Percentiles rank a stretch among this genome's conserved stretches.
phyloP scores from a whole-genome alignment of 2,888 invertebrate genomes.

The Lutraria lutraria region DNA sequence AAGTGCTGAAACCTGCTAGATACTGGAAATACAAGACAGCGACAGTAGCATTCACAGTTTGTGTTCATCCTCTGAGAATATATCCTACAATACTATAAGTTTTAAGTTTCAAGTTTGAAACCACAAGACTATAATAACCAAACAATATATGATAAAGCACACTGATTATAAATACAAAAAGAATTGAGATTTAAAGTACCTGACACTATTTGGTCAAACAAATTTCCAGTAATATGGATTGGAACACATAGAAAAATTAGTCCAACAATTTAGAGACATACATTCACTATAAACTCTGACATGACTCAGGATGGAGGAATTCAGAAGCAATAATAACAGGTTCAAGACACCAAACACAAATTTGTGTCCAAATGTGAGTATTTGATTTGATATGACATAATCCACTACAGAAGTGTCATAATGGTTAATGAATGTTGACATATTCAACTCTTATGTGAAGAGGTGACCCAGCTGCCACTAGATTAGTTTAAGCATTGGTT shows the following conservation, averaged over 20 bases:
- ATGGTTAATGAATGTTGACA: conserved; percentile 20
- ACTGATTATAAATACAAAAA: not conserved
- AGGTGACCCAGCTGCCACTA: conserved; percentile 23
- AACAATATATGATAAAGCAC: not conserved
- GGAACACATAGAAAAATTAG: not conserved
- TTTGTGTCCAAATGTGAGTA: not conserved
- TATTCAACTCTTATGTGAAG: conserved; percentile 28
- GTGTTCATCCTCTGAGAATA: too few relatives aligned
- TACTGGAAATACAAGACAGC: too few relatives aligned
- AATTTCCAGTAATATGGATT: not conserved
- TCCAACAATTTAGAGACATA: not conserved
- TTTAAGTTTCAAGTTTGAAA: too few relatives aligned
- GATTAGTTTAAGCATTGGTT: conserved; percentile 30
- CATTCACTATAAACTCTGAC: not conserved
- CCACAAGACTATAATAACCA: not conserved
- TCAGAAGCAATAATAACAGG: conserved; percentile 6
- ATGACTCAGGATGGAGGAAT: conserved; percentile 18
- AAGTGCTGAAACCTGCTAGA: too few relatives aligned
- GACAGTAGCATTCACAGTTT: too few relatives aligned
- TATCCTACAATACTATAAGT: too few relatives aligned
- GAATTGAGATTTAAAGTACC: not conserved
- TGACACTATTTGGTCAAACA: not conserved
- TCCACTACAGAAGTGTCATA: conserved; percentile 4
- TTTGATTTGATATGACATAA: conserved; percentile 18
- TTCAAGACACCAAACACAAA: not conserved